phyloP scores from a whole-genome alignment of 2,797 vertebrate genomes.

The Melanotaenia pygmaea region DNA sequence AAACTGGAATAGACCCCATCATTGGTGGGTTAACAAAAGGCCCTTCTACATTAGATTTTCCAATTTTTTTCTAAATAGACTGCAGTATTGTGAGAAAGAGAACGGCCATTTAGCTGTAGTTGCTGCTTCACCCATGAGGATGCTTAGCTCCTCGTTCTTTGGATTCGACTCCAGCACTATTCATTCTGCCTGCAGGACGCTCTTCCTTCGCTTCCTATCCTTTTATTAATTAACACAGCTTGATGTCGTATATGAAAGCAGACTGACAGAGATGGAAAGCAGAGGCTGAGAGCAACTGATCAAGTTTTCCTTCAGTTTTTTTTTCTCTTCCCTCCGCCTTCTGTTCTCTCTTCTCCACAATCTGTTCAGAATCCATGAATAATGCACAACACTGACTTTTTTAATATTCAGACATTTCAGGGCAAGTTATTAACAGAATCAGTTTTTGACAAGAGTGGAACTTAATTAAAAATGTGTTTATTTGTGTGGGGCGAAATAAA shows the following conservation, averaged over 20 bases:
- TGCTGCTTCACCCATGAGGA: constrained; percentile 52
- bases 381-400: constrained; percentile 69
- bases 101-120: constrained; percentile 24
- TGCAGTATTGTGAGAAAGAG: constrained; percentile 28
- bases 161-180: constrained; percentile 36
- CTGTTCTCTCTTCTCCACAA: constrained; percentile 40
- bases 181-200: constrained; percentile 41
- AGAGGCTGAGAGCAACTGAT: constrained; percentile 53
- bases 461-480: constrained; percentile 80
- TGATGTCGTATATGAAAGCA: constrained; percentile 47
- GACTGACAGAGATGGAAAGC: constrained; percentile 51
- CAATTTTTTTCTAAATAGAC: constrained; percentile 17
- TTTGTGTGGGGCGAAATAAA: constrained; percentile 39
- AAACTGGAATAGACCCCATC: constrained; percentile 32
- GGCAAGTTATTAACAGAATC: constrained; percentile 72
- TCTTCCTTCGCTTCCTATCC: constrained; percentile 24
- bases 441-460: constrained; percentile 73
- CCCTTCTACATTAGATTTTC: constrained; percentile 2
- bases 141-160: constrained; percentile 39
- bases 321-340: neutral
- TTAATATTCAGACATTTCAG: constrained; percentile 77
- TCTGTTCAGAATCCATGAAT: constrained; percentile 65
- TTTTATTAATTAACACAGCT: constrained; percentile 61
- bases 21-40: constrained; percentile 7
- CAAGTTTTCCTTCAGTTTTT: constrained; percentile 15